Evolutionary conservation across 2,113 vertebrate species (phyloP), one percentile per base, ranked within the genome.

Genomic region (Myotis yumanensis): DNA sequence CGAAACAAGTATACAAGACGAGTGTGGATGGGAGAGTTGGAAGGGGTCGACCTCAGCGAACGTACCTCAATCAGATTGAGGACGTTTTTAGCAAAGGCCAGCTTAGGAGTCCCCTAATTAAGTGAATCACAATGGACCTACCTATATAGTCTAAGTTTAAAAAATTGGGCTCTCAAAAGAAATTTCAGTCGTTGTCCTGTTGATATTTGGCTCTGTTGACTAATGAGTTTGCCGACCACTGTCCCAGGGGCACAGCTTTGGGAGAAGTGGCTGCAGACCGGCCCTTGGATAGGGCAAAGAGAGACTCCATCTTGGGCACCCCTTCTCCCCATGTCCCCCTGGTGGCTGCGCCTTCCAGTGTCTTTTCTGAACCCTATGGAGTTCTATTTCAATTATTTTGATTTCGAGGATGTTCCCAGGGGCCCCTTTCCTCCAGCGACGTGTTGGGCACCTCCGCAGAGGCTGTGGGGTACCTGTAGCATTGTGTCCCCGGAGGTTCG

Each of bases 261-360:
- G 62, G 51, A 23, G 46, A 30, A 23, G 37, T 3, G n/a, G 52
- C 46, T 40, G 5, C 57, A 59, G 76, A 72, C 52, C 25, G 0
- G 11, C 35, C 48, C 18, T 35, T 8, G 32, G 66, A 32, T 14
- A 35, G 12, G 37, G 2, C 0, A 3, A 8, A 40, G n/a, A 18
- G 46, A 77, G 28, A 23, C 51, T 46, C 51, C 46, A 12, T 48
- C 86, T n/a, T 1, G 12, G 77, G 8, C 18, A 25, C 14, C 48
- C 66, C 79, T 23, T 7, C 66, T 81, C 40, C 84, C 40, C 4
- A 2, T 4, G 57, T 25, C 10, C 7, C 9, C 15, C 43, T 12
- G 0, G 5, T 32, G 14, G 8, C 32, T 18, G 17, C 46, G 7
- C 40, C 64, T 89, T 20, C 14, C 40, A 11, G 35, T 0, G 0